Evolutionary conservation across 2,113 vertebrate genomes (phyloP).

Genomic region (Heptranchias perlo): DNA sequence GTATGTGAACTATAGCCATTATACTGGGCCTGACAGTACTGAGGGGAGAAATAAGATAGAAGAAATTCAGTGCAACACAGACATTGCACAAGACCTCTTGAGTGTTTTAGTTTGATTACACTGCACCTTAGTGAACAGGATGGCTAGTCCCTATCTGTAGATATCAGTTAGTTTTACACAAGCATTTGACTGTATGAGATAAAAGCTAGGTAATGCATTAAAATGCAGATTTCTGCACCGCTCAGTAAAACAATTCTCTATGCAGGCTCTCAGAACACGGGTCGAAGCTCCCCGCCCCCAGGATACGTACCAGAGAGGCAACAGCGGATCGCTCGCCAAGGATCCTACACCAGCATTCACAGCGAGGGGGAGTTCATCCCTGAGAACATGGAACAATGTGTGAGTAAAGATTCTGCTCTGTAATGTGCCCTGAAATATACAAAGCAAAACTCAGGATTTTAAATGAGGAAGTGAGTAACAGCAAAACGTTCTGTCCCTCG

Average conservation of each 20-base stretch:
- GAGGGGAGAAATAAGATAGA: neutral
- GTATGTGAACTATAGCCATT: neutral
- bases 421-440: neutral
- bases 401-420: conserved; percentile 58
- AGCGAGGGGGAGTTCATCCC: conserved; percentile 97
- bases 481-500: neutral
- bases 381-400: conserved; percentile 84
- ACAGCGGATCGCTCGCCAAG: conserved; percentile 87
- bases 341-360: conserved; percentile 94
- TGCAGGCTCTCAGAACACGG: conserved; percentile 83
- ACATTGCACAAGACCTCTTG: neutral
- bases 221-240: conserved; percentile 2
- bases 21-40: no score
- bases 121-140: neutral
- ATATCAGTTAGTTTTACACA: neutral
- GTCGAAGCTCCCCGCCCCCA: conserved; percentile 87
- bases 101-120: neutral
- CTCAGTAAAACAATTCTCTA: neutral
- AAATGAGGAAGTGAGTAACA: neutral
- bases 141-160: neutral
- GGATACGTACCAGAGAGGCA: conserved; percentile 90
- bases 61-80: neutral
- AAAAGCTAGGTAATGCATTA: neutral
- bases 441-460: neutral
- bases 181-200: neutral